Evolutionary conservation across 2,888 invertebrate genomes (phyloP).

Genomic region (Polydrusus pterygomalis): DNA sequence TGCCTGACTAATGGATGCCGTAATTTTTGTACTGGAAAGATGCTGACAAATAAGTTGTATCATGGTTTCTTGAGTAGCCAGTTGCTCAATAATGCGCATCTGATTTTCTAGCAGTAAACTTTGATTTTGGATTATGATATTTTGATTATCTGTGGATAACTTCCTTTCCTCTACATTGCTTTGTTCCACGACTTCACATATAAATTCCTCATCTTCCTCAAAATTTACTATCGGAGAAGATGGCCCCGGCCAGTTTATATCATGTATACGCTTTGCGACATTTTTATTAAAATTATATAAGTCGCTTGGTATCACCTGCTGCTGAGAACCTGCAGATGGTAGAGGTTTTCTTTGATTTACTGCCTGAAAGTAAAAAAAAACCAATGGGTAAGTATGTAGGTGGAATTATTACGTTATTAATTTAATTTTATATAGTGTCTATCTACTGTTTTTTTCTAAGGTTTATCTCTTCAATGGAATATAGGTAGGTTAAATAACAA

Average conservation of each 20-base stretch:
- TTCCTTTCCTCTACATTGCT: neutral
- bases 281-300: too few species aligned
- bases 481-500: too few species aligned
- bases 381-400: too few species aligned
- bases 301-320: too few species aligned
- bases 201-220: neutral
- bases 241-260: too few species aligned
- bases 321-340: too few species aligned
- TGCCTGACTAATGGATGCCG: neutral
- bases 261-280: too few species aligned
- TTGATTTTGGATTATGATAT: slow-evolving; percentile 12
- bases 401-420: too few species aligned
- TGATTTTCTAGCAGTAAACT: slow-evolving; percentile 40
- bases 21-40: slow-evolving; percentile 11
- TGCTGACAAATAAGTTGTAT: slow-evolving; percentile 31
- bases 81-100: slow-evolving; percentile 38
- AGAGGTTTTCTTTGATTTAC: neutral
- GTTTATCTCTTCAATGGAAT: too few species aligned
- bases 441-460: too few species aligned
- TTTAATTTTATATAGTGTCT: too few species aligned
- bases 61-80: slow-evolving; percentile 29
- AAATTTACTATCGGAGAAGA: too few species aligned
- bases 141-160: slow-evolving; percentile 20
- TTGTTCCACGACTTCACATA: neutral
- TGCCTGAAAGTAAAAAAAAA: neutral